Conservation (phyloP, 2,888 invertebrate species). For the Hirtodrosophila trivittata region DNA sequence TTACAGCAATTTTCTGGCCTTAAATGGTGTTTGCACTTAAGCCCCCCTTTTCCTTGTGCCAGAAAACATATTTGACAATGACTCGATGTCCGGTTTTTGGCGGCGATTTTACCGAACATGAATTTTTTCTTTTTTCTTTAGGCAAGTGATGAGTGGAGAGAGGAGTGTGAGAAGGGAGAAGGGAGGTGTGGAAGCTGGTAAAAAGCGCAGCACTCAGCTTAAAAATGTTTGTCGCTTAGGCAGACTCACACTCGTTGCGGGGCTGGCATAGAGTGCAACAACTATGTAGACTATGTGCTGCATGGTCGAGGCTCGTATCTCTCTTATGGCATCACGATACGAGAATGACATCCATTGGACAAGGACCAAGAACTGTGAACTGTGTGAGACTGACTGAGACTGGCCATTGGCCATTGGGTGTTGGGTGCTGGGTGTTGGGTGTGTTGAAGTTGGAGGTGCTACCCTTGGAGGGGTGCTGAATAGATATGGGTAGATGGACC, state of each 20-base stretch:
- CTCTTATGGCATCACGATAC: constrained; percentile 39
- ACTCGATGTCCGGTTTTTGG: constrained; percentile 58
- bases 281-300: constrained; percentile 36
- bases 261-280: constrained; percentile 12
- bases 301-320: constrained; percentile 36
- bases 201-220: constrained; percentile 65
- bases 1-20: constrained; percentile 42
- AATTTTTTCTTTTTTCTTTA: constrained; percentile 18
- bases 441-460: neutral
- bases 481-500: constrained; percentile 17
- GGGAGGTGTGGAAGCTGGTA: constrained; percentile 10
- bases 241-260: constrained; percentile 36
- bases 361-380: constrained; percentile 22
- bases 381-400: neutral
- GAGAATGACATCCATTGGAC: constrained; percentile 36
- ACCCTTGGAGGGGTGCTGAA: neutral
- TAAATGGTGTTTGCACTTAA: constrained; percentile 65
- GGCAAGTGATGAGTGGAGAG: too few species aligned
- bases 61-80: constrained; percentile 61
- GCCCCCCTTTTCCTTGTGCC: constrained; percentile 3
- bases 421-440: neutral
- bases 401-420: neutral
- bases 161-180: too few species aligned
- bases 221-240: constrained; percentile 69
- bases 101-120: constrained; percentile 30